Conservation (phyloP, 2,113 vertebrate species). For the Barnardius zonarius region DNA sequence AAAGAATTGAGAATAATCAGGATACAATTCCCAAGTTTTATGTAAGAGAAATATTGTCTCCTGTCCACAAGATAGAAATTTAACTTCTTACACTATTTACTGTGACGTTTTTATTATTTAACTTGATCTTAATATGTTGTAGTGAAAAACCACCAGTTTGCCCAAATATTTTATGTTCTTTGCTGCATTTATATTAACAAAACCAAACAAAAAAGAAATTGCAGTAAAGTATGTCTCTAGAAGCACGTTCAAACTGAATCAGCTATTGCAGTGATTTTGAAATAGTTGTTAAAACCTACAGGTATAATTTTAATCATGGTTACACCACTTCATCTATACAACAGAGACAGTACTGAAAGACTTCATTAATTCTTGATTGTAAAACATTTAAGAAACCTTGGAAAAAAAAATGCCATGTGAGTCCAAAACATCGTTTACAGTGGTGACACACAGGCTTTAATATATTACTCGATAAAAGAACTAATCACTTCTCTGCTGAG, state of each 20-base stretch:
- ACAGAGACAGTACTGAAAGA: neutral
- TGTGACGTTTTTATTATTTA: neutral
- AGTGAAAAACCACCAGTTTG: neutral
- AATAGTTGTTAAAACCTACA: neutral
- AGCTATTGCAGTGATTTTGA: neutral
- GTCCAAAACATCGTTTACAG: neutral
- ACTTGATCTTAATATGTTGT: neutral
- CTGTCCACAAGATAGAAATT: neutral
- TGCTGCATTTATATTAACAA: neutral
- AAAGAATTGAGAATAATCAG: neutral
- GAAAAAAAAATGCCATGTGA: neutral
- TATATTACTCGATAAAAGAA: conserved; percentile 13
- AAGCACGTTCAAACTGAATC: neutral
- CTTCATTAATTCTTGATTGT: conserved; percentile 17
- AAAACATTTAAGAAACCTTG: neutral
- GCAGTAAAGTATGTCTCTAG: neutral
- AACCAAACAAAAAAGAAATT: neutral
- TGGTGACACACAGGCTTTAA: neutral
- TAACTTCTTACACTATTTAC: neutral
- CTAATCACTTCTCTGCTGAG: neutral
- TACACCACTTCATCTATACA: neutral
- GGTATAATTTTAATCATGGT: neutral
- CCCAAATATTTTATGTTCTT: neutral
- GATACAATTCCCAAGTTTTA: neutral
- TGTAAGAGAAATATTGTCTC: neutral